phyloP scores from a whole-genome alignment of 2,797 vertebrate genomes.

The Sebastes melanostomus region DNA sequence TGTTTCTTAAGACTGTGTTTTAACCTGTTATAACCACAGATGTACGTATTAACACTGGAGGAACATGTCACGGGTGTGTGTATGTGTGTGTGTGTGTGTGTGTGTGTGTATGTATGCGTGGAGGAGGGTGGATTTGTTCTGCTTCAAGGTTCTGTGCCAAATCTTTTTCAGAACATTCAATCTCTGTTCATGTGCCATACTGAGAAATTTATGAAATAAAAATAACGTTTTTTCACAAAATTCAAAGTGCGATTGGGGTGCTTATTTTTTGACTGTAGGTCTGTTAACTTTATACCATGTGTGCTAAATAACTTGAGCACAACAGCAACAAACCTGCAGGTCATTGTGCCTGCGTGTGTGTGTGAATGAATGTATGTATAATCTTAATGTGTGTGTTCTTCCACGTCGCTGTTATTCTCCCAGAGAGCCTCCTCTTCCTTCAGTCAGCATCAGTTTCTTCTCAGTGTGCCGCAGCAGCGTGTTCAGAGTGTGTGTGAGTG shows the following conservation, averaged over 20 bases:
- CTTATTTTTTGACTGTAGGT: constrained; percentile 58
- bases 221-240: constrained; percentile 74
- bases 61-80: constrained; percentile 49
- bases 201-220: constrained; percentile 83
- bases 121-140: constrained; percentile 73
- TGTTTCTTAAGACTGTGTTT: constrained; percentile 73
- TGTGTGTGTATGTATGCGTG: constrained; percentile 17
- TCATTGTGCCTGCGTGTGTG: constrained; percentile 11
- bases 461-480: constrained; percentile 14
- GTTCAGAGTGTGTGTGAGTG: constrained; percentile 18
- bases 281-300: constrained; percentile 10
- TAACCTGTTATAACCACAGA: constrained; percentile 71
- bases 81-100: constrained; percentile 21
- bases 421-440: constrained; percentile 9
- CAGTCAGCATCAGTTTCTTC: constrained; percentile 7
- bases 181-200: constrained; percentile 82
- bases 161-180: constrained; percentile 78
- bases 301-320: constrained; percentile 1
- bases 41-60: constrained; percentile 73
- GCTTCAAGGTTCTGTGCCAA: constrained; percentile 79
- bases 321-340: constrained; percentile 1
- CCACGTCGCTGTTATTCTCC: constrained; percentile 11
- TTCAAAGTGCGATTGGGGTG: constrained; percentile 59
- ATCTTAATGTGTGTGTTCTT: constrained; percentile 12
- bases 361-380: constrained; percentile 5